A percentile compares a stretch with the other conserved stretches of the same genome.
Evolutionary conservation across 2,113 vertebrate genomes (phyloP).

Genomic region (Vimba vimba): DNA sequence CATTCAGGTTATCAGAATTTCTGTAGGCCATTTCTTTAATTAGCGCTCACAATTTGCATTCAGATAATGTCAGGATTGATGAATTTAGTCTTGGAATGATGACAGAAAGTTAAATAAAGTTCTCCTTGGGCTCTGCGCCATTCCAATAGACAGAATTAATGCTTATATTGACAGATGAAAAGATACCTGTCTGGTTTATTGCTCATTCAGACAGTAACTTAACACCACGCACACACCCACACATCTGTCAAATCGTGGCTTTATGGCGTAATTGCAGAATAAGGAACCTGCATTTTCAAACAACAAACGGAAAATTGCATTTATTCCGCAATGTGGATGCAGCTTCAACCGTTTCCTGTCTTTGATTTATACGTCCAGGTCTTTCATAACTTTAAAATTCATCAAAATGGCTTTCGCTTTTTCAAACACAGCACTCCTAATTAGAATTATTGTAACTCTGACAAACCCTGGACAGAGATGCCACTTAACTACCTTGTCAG

Average conservation of each 20-base stretch:
- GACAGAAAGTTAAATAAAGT: slow-evolving; percentile 56
- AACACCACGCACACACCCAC: slow-evolving; percentile 56
- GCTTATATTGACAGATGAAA: slow-evolving; percentile 51
- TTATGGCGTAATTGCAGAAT: slow-evolving; percentile 50
- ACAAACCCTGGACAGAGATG: slow-evolving; percentile 27
- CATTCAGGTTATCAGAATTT: slow-evolving; percentile 73
- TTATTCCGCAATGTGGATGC: slow-evolving; percentile 29
- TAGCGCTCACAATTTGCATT: slow-evolving; percentile 78
- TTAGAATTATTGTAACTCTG: slow-evolving; percentile 47
- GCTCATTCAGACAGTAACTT: slow-evolving; percentile 63
- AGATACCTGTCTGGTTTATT: slow-evolving; percentile 42
- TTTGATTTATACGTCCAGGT: slow-evolving; percentile 26
- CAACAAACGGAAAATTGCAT: slow-evolving; percentile 18
- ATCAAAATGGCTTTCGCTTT: slow-evolving; percentile 14
- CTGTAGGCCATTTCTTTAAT: slow-evolving; percentile 81
- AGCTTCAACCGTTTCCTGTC: slow-evolving; percentile 32
- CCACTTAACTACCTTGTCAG: slow-evolving; percentile 29
- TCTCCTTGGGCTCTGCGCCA: slow-evolving; percentile 48
- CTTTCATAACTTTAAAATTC: slow-evolving; percentile 20
- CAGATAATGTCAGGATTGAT: slow-evolving; percentile 80
- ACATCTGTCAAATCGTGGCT: slow-evolving; percentile 49
- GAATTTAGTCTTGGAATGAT: slow-evolving; percentile 69
- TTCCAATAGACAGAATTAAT: slow-evolving; percentile 57
- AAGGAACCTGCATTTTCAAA: slow-evolving; percentile 27
- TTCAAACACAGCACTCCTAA: slow-evolving; percentile 32